These are phyloP conservation scores for Brachirus orientalis DNA, from an alignment of 2,113 vertebrate species.

Conservation along the genomic window DNA sequence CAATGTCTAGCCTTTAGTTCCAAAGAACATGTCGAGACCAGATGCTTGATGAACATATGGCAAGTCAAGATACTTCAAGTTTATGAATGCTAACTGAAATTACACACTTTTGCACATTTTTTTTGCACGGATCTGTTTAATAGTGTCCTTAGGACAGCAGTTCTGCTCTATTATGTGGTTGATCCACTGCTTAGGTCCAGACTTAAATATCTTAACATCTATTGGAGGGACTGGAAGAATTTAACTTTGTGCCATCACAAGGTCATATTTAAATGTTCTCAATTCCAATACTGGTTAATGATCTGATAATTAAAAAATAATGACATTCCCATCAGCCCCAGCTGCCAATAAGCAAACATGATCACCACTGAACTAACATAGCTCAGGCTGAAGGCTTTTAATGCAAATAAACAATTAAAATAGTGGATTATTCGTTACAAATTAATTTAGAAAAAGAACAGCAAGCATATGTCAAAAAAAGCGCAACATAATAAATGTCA, in stretches of 20 bases:
- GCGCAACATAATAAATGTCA: neutral
- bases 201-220: neutral
- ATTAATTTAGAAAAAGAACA: neutral
- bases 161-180: neutral
- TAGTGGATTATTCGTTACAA: neutral
- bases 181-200: neutral
- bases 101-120: neutral
- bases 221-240: no score
- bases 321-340: neutral
- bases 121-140: neutral
- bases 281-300: neutral
- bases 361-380: neutral
- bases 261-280: neutral
- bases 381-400: neutral
- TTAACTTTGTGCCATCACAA: neutral
- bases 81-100: neutral
- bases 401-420: neutral
- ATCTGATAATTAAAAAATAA: neutral
- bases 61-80: neutral
- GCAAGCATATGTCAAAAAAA: neutral
- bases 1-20: neutral
- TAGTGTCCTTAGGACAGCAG: neutral
- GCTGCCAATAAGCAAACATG: neutral
- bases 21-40: fast-evolving
- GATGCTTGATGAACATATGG: neutral